phyloP scores from a whole-genome alignment of 2,888 invertebrate species.

The Drosophila fungiperda region DNA sequence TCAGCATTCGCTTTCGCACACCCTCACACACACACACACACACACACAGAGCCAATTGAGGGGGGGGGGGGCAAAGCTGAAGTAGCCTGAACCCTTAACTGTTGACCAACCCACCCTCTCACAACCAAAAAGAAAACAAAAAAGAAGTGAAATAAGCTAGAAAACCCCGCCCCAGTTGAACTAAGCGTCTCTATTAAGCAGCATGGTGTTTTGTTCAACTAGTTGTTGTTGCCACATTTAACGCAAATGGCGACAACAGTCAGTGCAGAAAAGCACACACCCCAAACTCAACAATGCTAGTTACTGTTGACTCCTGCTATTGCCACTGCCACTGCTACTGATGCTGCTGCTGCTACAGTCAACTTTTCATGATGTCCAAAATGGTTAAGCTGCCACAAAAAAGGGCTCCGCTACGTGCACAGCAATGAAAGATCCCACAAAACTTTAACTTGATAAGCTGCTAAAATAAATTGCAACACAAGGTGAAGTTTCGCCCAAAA shows the following conservation, averaged over 20 bases:
- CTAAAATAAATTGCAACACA: slow-evolving; percentile 64
- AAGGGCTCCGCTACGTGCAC: slow-evolving; percentile 55
- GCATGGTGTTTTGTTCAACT: slow-evolving; percentile 28
- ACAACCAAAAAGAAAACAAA: slow-evolving; percentile 2
- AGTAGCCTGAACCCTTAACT: slow-evolving; percentile 20
- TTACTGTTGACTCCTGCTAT: neutral
- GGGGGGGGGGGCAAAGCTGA: neutral
- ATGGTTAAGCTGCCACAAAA: slow-evolving; percentile 77
- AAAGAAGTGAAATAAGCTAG: neutral
- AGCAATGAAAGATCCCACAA: slow-evolving; percentile 67
- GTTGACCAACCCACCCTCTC: slow-evolving; percentile 5
- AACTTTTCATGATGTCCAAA: slow-evolving; percentile 63
- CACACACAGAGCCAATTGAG: slow-evolving; percentile 56
- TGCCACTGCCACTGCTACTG: neutral
- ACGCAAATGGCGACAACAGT: slow-evolving; percentile 79
- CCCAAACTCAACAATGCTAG: neutral
- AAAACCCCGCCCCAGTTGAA: slow-evolving; percentile 28
- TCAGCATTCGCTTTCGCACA: slow-evolving; percentile 48
- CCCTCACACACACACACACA: slow-evolving; percentile 32
- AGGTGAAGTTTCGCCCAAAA: slow-evolving; percentile 30
- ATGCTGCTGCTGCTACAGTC: slow-evolving; percentile 21
- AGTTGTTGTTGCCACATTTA: slow-evolving; percentile 62
- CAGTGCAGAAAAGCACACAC: slow-evolving; percentile 49
- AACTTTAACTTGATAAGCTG: slow-evolving; percentile 78
- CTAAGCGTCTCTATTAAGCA: slow-evolving; percentile 77